Evolutionary conservation across 2,113 vertebrate genomes (phyloP).

Genomic region (Sinocyclocheilus grahami): DNA sequence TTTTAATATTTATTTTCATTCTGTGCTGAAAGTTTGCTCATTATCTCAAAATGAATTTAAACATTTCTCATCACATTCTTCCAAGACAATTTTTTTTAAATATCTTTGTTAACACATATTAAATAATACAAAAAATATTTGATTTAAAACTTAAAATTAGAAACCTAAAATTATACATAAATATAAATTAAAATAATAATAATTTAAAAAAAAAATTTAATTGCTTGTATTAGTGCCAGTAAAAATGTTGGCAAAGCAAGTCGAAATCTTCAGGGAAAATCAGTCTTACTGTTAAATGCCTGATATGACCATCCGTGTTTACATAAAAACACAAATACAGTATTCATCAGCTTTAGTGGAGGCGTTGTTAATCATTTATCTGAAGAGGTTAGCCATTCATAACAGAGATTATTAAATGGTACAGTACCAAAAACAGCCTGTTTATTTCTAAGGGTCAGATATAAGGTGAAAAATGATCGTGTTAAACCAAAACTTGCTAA

Average conservation of each 20-base stretch:
- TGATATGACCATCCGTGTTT: not conserved
- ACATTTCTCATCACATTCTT: no score
- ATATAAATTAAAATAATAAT: no score
- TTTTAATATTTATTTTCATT: not conserved
- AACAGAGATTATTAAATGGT: not conserved
- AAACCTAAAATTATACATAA: no score
- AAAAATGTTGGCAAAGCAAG: not conserved
- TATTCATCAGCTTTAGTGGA: not conserved
- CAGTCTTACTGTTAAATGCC: not conserved
- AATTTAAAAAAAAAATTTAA: no score
- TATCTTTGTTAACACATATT: no score
- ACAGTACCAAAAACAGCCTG: not conserved
- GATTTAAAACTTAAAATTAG: no score
- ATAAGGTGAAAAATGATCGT: not conserved
- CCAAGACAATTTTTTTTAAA: no score
- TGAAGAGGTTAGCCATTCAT: conserved; percentile 15
- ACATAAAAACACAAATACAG: not conserved
- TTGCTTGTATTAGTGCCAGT: not conserved
- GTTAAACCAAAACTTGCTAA: not conserved
- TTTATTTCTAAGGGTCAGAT: not conserved
- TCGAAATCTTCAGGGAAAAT: not conserved
- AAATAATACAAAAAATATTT: no score
- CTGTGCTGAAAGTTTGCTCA: not conserved
- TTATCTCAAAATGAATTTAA: no score
- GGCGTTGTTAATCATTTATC: conserved; percentile 13